Evolutionary conservation across 2,113 vertebrate genomes (phyloP).

Genomic region (Python bivittatus): DNA sequence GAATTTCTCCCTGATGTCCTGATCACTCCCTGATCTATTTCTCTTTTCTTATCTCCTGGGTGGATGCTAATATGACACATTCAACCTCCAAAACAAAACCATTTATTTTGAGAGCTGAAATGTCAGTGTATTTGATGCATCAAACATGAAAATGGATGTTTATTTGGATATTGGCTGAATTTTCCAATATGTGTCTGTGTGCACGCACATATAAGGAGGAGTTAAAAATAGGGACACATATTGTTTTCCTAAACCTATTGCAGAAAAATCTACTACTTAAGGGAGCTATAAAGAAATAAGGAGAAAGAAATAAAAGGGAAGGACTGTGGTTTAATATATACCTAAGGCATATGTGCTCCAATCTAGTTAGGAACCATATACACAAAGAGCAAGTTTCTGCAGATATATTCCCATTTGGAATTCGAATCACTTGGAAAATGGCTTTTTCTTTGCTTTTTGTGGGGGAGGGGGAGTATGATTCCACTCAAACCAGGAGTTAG

Average conservation of each 20-base stretch:
- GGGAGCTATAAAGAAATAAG: conserved; percentile 30
- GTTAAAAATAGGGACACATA: conserved; percentile 53
- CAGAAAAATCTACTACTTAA: conserved; percentile 3
- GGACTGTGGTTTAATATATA: neutral
- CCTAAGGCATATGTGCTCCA: neutral
- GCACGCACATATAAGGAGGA: too few relatives aligned
- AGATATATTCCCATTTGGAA: neutral
- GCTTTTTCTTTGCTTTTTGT: neutral
- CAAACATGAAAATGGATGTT: conserved; percentile 61
- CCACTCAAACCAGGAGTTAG: neutral
- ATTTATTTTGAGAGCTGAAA: conserved; percentile 66
- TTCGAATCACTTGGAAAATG: neutral
- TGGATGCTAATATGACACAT: conserved; percentile 72
- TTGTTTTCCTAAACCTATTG: conserved; percentile 47
- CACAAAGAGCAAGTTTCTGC: neutral
- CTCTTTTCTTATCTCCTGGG: conserved; percentile 58
- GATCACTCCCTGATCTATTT: conserved; percentile 70
- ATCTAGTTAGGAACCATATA: neutral
- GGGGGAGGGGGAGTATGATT: neutral
- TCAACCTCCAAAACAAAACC: conserved; percentile 69
- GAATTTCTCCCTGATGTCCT: conserved; percentile 69
- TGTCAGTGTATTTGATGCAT: conserved; percentile 43
- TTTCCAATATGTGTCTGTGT: conserved; percentile 45
- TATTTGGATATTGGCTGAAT: conserved; percentile 55
- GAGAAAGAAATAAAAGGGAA: conserved; percentile 4